These are phyloP conservation scores for Pitangus sulphuratus DNA, from an alignment of 2,797 vertebrate species.

Conservation along the genomic window DNA sequence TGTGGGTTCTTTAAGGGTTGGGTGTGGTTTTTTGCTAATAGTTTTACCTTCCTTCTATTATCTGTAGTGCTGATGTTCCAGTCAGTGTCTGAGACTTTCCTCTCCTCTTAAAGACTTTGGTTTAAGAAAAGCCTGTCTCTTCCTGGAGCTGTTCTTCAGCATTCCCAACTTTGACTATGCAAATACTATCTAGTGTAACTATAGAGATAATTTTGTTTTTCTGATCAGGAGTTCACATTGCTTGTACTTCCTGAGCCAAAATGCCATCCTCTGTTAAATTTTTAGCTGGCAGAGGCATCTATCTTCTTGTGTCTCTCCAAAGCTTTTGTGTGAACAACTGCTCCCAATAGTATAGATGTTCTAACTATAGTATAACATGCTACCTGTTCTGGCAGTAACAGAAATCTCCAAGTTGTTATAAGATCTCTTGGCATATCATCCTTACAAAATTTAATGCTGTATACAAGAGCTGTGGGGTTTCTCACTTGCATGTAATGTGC, in stretches of 20 bases:
- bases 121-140: neutral
- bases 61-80: neutral
- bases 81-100: neutral
- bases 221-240: neutral
- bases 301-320: neutral
- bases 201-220: neutral
- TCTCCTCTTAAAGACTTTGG: neutral
- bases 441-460: neutral
- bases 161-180: neutral
- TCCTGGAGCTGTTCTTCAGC: neutral
- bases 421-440: neutral
- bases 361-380: neutral
- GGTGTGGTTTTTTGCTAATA: neutral
- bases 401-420: neutral
- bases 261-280: neutral
- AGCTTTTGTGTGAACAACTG: neutral
- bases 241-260: neutral
- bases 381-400: neutral
- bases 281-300: neutral
- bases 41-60: neutral
- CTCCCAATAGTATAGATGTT: neutral
- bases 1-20: neutral
- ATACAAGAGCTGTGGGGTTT: neutral
- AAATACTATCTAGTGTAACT: neutral
- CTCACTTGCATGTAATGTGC: neutral